Evolutionary conservation across 2,113 vertebrate species (phyloP).

Genomic region (Percina caprodes): DNA sequence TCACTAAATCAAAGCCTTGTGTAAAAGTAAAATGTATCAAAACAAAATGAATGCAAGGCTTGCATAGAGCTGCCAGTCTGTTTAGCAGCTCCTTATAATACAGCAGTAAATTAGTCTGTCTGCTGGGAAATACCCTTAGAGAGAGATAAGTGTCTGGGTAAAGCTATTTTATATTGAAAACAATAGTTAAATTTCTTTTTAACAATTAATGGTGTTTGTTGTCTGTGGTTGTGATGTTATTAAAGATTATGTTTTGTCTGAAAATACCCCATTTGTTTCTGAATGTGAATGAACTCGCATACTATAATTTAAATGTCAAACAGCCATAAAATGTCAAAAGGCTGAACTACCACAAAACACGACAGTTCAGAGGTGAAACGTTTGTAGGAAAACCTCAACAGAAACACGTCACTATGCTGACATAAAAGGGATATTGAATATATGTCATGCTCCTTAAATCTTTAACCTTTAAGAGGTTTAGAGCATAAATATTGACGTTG

Average conservation of each 20-base stretch:
- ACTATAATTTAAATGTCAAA: conserved; percentile 45
- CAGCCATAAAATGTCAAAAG: conserved; percentile 44
- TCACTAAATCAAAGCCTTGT: background rate
- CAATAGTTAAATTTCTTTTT: background rate
- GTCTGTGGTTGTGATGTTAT: background rate
- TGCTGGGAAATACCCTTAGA: background rate
- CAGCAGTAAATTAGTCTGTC: background rate
- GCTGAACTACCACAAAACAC: conserved; percentile 5
- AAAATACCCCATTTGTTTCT: conserved; percentile 13
- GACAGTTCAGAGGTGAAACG: conserved; percentile 38
- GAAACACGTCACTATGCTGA: background rate
- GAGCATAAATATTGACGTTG: conserved; percentile 41
- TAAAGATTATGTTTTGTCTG: background rate
- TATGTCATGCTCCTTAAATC: conserved; percentile 13
- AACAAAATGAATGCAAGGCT: background rate
- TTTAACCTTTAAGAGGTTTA: conserved; percentile 44
- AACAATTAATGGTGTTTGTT: background rate
- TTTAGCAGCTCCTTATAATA: background rate
- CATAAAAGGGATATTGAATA: conserved; percentile 13
- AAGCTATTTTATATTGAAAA: background rate
- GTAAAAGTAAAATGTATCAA: background rate
- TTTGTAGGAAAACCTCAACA: conserved; percentile 19
- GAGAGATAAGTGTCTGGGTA: background rate
- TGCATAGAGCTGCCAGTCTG: background rate
- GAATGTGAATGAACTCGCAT: conserved; percentile 12